phyloP scores from a whole-genome alignment of 2,797 vertebrate genomes.

The Pogonophryne albipinna region DNA sequence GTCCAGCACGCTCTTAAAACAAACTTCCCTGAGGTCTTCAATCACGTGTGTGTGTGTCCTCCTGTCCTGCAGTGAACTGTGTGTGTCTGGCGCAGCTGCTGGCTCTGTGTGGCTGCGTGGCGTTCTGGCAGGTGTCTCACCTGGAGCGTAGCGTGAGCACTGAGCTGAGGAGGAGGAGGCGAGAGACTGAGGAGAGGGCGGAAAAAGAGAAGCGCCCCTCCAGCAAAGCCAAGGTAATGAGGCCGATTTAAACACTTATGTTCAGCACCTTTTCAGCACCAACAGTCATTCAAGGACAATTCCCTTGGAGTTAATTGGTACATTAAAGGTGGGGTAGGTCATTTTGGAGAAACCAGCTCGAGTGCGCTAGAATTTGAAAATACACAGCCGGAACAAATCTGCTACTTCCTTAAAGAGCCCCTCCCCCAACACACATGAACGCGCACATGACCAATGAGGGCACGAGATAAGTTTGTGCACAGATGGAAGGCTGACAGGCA shows the following conservation, averaged over 20 bases:
- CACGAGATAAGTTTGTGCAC: no score
- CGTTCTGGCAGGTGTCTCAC: conserved; percentile 93
- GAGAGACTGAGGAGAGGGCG: conserved; percentile 88
- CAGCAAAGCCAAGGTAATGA: conserved; percentile 82
- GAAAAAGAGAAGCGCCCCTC: conserved; percentile 82
- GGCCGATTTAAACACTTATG: not conserved
- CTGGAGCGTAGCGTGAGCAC: conserved; percentile 92
- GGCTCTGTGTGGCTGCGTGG: conserved; percentile 92
- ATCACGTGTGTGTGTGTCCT: conserved; percentile 17
- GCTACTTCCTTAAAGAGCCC: no score
- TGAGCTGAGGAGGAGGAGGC: conserved; percentile 91
- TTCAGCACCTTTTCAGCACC: no score
- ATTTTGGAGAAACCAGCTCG: no score
- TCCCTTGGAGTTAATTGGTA: not conserved
- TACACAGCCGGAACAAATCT: no score
- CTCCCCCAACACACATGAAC: no score
- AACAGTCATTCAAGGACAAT: not conserved
- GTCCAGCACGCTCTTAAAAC: not conserved
- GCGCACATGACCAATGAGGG: no score
- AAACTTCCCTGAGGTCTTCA: no score
- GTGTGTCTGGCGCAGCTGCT: conserved; percentile 89
- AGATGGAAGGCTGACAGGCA: no score
- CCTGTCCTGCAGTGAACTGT: conserved; percentile 81
- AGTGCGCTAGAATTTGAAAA: no score
- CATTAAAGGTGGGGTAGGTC: no score